These are phyloP conservation scores for Vanacampus margaritifer DNA, from an alignment of 2,113 vertebrate genomes.

Conservation along the genomic window DNA sequence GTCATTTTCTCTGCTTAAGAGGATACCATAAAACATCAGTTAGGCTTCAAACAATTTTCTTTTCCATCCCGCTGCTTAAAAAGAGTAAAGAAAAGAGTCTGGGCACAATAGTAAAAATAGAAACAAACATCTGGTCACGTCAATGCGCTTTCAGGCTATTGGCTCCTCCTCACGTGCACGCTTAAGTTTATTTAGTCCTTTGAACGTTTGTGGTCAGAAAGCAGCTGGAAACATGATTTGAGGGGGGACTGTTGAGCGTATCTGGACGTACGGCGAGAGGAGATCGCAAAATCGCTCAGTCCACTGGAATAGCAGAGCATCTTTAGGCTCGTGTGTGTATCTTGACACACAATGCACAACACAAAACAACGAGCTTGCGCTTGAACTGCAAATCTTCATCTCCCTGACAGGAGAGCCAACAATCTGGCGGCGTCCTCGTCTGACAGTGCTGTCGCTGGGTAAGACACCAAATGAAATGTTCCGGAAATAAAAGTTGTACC, in stretches of 20 bases:
- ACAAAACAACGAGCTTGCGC: slow-evolving; percentile 22
- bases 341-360: slow-evolving; percentile 27
- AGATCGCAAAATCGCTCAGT: slow-evolving; percentile 54
- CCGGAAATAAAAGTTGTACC: slow-evolving; percentile 34
- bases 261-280: slow-evolving; percentile 42
- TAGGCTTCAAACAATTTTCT: slow-evolving; percentile 69
- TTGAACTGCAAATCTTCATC: slow-evolving; percentile 43
- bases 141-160: slow-evolving; percentile 58
- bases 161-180: slow-evolving; percentile 61
- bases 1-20: slow-evolving; percentile 67
- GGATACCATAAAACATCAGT: slow-evolving; percentile 76
- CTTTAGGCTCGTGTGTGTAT: slow-evolving; percentile 28
- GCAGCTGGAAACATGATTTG: slow-evolving; percentile 70
- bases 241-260: slow-evolving; percentile 47
- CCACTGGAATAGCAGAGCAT: slow-evolving; percentile 43
- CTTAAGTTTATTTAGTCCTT: slow-evolving; percentile 67
- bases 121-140: slow-evolving; percentile 75
- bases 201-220: slow-evolving; percentile 65
- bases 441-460: slow-evolving; percentile 43
- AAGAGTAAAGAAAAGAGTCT: slow-evolving; percentile 66
- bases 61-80: slow-evolving; percentile 69
- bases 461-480: slow-evolving; percentile 56
- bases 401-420: slow-evolving; percentile 49
- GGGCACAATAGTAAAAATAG: slow-evolving; percentile 75
- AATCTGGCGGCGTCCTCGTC: slow-evolving; percentile 36